phyloP scores from a whole-genome alignment of 2,888 invertebrate species.

The Leptopilina myrica region DNA sequence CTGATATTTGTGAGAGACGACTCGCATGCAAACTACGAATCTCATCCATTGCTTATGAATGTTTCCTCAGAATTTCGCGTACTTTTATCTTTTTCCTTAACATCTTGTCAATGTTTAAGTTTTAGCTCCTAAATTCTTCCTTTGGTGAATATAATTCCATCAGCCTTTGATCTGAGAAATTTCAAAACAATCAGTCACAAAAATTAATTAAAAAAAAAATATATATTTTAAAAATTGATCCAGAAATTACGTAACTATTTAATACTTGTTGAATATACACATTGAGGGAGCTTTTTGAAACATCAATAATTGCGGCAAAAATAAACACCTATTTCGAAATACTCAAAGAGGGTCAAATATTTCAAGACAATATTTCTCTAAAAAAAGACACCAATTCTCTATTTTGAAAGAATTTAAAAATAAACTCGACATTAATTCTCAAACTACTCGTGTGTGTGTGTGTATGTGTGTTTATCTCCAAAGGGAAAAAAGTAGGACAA shows the following conservation, averaged over 20 bases:
- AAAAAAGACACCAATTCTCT: not conserved
- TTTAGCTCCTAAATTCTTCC: not conserved
- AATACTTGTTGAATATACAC: slow-evolving; percentile 4
- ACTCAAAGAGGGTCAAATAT: not conserved
- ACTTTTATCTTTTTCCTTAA: not conserved
- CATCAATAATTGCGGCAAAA: not conserved
- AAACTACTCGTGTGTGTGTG: not conserved
- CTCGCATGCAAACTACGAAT: slow-evolving; percentile 80
- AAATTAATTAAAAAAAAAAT: not conserved
- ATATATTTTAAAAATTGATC: too few relatives aligned
- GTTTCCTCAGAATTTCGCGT: slow-evolving; percentile 13
- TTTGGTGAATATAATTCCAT: not conserved
- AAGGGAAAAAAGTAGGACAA: not conserved
- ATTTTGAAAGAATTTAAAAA: not conserved
- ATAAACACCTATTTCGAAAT: not conserved
- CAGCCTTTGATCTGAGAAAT: not conserved
- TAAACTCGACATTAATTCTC: not conserved
- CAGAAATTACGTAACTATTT: not conserved
- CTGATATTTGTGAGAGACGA: slow-evolving; percentile 89
- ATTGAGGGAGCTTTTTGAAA: not conserved
- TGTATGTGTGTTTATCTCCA: too few relatives aligned
- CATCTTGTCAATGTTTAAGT: not conserved
- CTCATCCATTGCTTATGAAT: slow-evolving; percentile 69
- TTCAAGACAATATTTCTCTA: not conserved
- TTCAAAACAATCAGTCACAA: not conserved